A percentile compares a stretch with the other conserved stretches of the same genome.
Evolutionary conservation across 2,113 vertebrate species (phyloP).

Genomic region (human (Homo sapiens)): DNA sequence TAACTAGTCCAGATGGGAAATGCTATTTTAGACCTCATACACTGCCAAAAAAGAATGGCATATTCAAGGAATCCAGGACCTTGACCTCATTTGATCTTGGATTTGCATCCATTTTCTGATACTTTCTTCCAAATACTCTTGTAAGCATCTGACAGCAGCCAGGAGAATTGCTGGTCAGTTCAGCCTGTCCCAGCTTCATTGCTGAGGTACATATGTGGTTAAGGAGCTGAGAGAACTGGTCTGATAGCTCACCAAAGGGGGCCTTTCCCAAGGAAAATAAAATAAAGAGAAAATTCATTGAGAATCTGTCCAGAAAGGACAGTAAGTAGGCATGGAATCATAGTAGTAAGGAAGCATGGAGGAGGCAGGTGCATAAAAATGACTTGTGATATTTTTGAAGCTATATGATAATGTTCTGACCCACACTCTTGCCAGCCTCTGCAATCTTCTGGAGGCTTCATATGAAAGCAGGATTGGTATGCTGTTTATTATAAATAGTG

Average conservation of each 20-base stretch:
- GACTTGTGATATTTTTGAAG: neutral
- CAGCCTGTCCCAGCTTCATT: neutral
- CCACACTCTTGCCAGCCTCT: neutral
- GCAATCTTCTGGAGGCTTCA: neutral
- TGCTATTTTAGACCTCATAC: neutral
- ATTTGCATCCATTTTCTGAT: conserved; percentile 1
- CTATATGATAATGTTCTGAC: neutral
- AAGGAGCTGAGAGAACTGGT: neutral
- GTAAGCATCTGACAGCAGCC: neutral
- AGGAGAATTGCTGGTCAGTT: neutral
- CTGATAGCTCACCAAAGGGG: neutral
- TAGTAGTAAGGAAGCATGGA: neutral
- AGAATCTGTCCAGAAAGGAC: neutral
- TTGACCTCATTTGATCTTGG: conserved; percentile 42
- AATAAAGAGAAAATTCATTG: neutral
- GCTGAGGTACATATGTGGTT: neutral
- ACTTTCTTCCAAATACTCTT: neutral
- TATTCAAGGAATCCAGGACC: conserved; percentile 10
- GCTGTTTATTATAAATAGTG: neutral
- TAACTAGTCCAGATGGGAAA: neutral
- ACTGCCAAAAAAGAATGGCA: neutral
- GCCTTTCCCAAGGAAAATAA: neutral
- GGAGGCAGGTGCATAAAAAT: neutral
- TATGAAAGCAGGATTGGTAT: neutral
- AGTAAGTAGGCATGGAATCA: neutral